Evolutionary conservation across 2,113 vertebrate species (phyloP), one percentile per base, ranked within the genome.

Genomic region (Plectropomus leopardus): DNA sequence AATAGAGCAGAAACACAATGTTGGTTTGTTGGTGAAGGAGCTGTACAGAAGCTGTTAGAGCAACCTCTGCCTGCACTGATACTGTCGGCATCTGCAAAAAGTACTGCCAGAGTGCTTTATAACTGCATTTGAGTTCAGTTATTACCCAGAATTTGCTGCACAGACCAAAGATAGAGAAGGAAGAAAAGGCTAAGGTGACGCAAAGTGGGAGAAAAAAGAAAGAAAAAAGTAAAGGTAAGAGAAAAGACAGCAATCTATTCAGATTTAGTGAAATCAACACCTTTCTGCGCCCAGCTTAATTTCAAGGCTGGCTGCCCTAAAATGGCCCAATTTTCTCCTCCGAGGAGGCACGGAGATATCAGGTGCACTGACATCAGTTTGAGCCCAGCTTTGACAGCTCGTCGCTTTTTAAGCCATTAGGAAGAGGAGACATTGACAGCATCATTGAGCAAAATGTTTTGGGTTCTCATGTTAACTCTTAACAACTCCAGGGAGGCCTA

Each of bases 221-320:
- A 80, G 10, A 47, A 26, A 58, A 65, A 86, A 24, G 55, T 21
- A 72, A 83, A 84, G 61, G 68, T 77, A 59, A 64, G 57, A 36
- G 34, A 76, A 63, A 53, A 82, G 85, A 76, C 67, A 51, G 80
- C 32, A 59, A 88, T 89, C 72, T 83, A 89, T 87, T 92, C 82
- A 81, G 72, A 82, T 81, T 83, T 80, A 79, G 68, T 63, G 78
- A 86, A 92, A 92, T 89, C 80, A 87, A 89, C 84, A 71, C 58
- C 59, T 82, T 80, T 86, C 78, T 73, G 80, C 10, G 53, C 73
- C 82, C 50, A 69, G 50, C 55, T 76, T 91, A 69, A 92, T 94
- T 94, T 93, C 88, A 92, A 85, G 90, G 77, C 73, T 90, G 90
- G 61, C 84, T 88, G 91, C 85, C 34, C 70, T 67, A 80, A 89